Evolutionary conservation across 2,888 invertebrate genomes (phyloP).

Genomic region (Coelinius sp.): DNA sequence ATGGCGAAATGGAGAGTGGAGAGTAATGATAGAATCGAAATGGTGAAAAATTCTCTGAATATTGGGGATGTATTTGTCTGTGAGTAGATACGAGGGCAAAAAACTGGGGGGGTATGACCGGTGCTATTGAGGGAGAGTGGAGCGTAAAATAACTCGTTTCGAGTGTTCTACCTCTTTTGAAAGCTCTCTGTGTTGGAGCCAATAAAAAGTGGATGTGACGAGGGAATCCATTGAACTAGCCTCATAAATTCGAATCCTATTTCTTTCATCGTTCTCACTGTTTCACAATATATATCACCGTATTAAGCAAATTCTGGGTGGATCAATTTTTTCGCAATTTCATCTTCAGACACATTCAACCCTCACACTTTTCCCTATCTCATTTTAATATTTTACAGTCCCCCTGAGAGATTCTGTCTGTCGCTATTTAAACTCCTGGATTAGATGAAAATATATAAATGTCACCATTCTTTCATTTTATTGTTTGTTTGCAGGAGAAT

Average conservation of each 20-base stretch:
- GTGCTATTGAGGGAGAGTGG: constrained; percentile 9
- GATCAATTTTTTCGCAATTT: constrained; percentile 35
- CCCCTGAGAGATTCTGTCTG: constrained; percentile 17
- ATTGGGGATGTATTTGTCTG: constrained; percentile 1
- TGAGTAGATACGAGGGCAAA: background rate
- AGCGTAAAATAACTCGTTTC: constrained; percentile 35
- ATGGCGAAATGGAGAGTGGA: background rate
- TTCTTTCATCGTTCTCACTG: constrained; percentile 39
- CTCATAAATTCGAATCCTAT: constrained; percentile 55
- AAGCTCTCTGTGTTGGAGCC: constrained; percentile 22
- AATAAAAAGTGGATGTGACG: constrained; percentile 46
- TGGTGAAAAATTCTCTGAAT: background rate
- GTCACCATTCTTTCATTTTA: background rate
- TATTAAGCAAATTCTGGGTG: constrained; percentile 33
- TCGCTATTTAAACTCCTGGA: background rate
- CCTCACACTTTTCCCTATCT: background rate
- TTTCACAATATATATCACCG: constrained; percentile 32
- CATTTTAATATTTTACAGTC: constrained; percentile 7
- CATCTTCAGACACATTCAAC: constrained; percentile 14
- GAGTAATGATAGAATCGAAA: background rate
- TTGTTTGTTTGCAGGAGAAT: background rate
- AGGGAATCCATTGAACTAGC: constrained; percentile 52
- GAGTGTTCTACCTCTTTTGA: constrained; percentile 27
- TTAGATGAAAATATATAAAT: background rate
- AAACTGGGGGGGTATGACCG: background rate